Evolutionary conservation across 2,113 vertebrate species (phyloP), one percentile per base, ranked within the genome.

Genomic region (Cavia porcellus): DNA sequence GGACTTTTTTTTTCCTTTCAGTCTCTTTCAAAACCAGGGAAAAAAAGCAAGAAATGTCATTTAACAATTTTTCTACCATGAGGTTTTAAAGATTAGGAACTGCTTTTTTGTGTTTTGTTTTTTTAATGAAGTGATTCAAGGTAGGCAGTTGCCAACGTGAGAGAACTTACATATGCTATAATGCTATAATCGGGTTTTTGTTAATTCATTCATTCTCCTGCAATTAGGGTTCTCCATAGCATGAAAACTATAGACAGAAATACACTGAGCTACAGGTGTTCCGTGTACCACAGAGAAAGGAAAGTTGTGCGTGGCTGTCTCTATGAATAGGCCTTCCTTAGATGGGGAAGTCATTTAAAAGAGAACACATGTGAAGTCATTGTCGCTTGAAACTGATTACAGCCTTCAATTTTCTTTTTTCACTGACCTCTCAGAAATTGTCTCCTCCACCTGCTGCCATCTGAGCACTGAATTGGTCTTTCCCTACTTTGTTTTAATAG

Each of bases 401-500:
- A 95, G 86, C 94, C 88, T 96, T 97, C 8, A 2, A 52, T 95
- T 96, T 98, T 97, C 95, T 97, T 92, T 96, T 94, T 94, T 97
- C 97, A 86, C 96, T 95, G 94, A 84, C 93, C 90, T 86, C 96
- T 94, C 92, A 87, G 82, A 80, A 93, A 97, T 95, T 96, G 89
- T 95, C 62, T 98, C 85, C 90, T 98, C 96, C 92, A 96, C 94
- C 82, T 96, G 97, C 97, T 92, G 92, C 96, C 95, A 97, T 98
- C 96, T 96, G 97, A 97, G 97, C 96, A 82, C 92, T 98, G 90
- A 98, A 98, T 97, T 50, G 94, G 75, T 98, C 96, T 97, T 96
- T 96, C 97, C 97, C 97, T 98, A 91, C 95, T 98, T 94, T 97
- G 86, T 96, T 98, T 98, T 97, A 96, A 96, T 98, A 99, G 99